Evolutionary conservation across 2,888 invertebrate genomes (phyloP).

Genomic region (Orchestes rusci): DNA sequence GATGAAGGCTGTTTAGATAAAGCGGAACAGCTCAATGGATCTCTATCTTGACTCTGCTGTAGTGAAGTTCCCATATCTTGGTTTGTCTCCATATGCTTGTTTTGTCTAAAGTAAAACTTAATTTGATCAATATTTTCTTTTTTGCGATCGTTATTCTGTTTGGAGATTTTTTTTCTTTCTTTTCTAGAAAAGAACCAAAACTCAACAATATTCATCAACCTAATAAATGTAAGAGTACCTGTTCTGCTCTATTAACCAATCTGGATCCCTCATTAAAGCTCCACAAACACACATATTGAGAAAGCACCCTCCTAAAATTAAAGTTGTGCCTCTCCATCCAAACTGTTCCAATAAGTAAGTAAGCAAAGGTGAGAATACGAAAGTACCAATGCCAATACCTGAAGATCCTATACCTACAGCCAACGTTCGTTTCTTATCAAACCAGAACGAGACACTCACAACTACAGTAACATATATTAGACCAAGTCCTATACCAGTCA

Average conservation of each 20-base stretch:
- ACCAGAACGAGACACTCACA: constrained; percentile 88
- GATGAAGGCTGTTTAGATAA: too few relatives aligned
- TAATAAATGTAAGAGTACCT: too few relatives aligned
- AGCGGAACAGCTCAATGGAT: too few relatives aligned
- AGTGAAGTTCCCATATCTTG: too few relatives aligned
- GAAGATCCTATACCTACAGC: constrained; percentile 84
- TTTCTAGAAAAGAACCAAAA: too few relatives aligned
- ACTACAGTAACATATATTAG: constrained; percentile 84
- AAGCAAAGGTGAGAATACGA: constrained; percentile 80
- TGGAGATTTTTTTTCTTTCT: too few relatives aligned
- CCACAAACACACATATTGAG: constrained; percentile 82
- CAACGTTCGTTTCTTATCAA: constrained; percentile 78
- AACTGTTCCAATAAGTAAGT: constrained; percentile 68
- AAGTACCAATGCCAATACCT: constrained; percentile 85
- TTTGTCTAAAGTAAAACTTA: too few relatives aligned
- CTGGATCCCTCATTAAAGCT: constrained; percentile 79
- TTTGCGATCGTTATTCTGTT: too few relatives aligned
- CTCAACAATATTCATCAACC: too few relatives aligned
- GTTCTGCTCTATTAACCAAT: constrained; percentile 69
- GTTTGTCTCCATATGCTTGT: too few relatives aligned
- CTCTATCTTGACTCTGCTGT: too few relatives aligned
- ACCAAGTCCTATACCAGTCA: constrained; percentile 78
- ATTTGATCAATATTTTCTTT: too few relatives aligned
- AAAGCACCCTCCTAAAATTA: constrained; percentile 74
- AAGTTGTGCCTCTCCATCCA: constrained; percentile 76